Evolutionary conservation across 2,113 vertebrate species (phyloP), one percentile per base, ranked within the genome.

Genomic region (Etheostoma spectabile): DNA sequence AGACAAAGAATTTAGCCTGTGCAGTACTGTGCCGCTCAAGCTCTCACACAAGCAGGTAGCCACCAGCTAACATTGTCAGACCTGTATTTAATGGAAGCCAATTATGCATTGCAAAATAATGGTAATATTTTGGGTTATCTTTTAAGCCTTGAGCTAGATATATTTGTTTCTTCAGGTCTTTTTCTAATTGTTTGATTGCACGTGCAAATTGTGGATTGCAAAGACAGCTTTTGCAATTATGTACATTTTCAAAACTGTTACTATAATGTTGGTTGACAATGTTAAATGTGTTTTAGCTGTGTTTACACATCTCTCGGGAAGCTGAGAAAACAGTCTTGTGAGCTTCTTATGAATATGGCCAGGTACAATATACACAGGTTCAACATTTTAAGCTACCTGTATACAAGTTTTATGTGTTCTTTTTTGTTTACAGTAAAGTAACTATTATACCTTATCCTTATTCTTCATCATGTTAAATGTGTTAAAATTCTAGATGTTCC

Each of bases 1-100:
- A 93, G 88, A 94, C 93, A 94, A 93, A 94, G 89, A 89, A 91
- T 82, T 82, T 78, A 30, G 83, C 77, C 86, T 75, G 80, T 82
- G 82, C 82, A 30, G 56, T 55, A 46, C 78, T 75, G 84, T 73
- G 85, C 83, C 27, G 51, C 72, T 83, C 65, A 57, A 51, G 80
- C 84, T 81, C 67, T 67, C 84, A 61, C 79, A 67, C 76, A 63
- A 63, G 51, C 64, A 91, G 76, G 85, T 67, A 88, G 86, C 79
- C 45, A 62, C 61, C 72, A 55, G 57, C 55, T 79, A 74, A 71
- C 74, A 21, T 3, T 6, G 5, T 73, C 12, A 46, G 42, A 22
- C 69, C 67, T 66, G 65, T 59, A 52, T 85, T 24, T 53, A 51
- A 72, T 49, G 27, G 57, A 72, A 77, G 67, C 55, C 55, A 73